A percentile compares a stretch with the other conserved stretches of the same genome.
phyloP scores from a whole-genome alignment of 2,113 vertebrate species.

The Paratilapia polleni region DNA sequence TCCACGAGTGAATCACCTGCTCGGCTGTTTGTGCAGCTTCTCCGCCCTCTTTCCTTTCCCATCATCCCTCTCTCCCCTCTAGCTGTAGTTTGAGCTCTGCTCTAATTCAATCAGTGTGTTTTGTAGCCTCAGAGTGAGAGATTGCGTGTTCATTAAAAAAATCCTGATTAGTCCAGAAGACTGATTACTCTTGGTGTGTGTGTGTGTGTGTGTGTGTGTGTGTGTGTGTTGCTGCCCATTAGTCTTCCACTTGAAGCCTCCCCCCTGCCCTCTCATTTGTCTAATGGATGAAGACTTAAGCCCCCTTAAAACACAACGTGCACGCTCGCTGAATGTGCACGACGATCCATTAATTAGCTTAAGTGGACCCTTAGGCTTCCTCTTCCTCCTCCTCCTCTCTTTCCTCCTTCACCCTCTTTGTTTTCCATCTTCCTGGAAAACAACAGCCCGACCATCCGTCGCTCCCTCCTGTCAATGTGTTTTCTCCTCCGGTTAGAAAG shows the following conservation, averaged over 20 bases:
- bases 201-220: constrained; percentile 8
- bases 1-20: not conserved
- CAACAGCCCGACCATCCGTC: not conserved
- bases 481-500: constrained; percentile 2
- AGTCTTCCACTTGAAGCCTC: constrained; percentile 40
- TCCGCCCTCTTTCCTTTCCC: not conserved
- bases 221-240: constrained; percentile 24
- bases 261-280: constrained; percentile 54
- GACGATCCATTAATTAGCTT: constrained; percentile 64
- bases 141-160: constrained; percentile 55
- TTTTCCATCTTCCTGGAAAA: constrained; percentile 27
- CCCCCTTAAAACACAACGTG: constrained; percentile 42
- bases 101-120: constrained; percentile 55
- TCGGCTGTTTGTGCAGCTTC: not conserved
- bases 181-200: constrained; percentile 23
- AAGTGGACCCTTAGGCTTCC: constrained; percentile 55
- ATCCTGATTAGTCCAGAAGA: constrained; percentile 57
- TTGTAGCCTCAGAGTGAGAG: constrained; percentile 45
- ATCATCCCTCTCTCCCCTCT: not conserved
- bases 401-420: not conserved
- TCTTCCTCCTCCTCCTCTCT: not conserved
- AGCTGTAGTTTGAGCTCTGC: constrained; percentile 6
- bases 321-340: constrained; percentile 9
- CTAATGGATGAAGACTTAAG: constrained; percentile 65
- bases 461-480: not conserved